Evolutionary conservation across 2,888 invertebrate species (phyloP).

Genomic region (Hesperia comma): DNA sequence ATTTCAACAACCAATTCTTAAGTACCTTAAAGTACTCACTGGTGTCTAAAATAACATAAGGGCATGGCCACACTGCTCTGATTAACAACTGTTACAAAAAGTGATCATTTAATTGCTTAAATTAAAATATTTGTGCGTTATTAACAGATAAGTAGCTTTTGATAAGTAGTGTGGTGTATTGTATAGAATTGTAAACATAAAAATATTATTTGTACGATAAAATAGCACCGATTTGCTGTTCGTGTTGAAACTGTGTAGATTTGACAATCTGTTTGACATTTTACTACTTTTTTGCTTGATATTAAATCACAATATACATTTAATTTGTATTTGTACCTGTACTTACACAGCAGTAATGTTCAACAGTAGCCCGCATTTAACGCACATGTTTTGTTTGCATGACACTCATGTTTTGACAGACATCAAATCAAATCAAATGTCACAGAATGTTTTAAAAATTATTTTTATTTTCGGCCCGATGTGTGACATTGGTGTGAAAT

Average conservation of each 20-base stretch:
- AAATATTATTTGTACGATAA: slow-evolving; percentile 12
- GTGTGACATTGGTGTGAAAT: too few relatives aligned
- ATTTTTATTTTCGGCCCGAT: too few relatives aligned
- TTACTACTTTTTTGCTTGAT: too few relatives aligned
- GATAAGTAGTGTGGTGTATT: neutral
- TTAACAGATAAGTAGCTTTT: neutral
- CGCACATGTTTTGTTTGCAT: too few relatives aligned
- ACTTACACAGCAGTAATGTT: too few relatives aligned
- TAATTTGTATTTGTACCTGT: too few relatives aligned
- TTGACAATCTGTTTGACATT: neutral
- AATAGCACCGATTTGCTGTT: slow-evolving; percentile 11
- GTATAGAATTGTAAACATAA: neutral
- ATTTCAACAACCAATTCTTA: slow-evolving; percentile 9
- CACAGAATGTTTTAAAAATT: too few relatives aligned
- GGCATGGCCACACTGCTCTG: slow-evolving; percentile 6
- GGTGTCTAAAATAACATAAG: neutral
- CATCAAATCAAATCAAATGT: neutral
- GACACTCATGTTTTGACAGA: too few relatives aligned
- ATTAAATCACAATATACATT: too few relatives aligned
- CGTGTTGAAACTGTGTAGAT: neutral
- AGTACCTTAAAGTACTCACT: slow-evolving; percentile 1
- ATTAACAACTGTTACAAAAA: neutral
- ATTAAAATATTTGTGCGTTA: neutral
- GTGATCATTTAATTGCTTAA: neutral
- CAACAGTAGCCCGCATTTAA: too few relatives aligned